Evolutionary conservation across 2,797 vertebrate species (phyloP).

Genomic region (Syndactyla subalaris): DNA sequence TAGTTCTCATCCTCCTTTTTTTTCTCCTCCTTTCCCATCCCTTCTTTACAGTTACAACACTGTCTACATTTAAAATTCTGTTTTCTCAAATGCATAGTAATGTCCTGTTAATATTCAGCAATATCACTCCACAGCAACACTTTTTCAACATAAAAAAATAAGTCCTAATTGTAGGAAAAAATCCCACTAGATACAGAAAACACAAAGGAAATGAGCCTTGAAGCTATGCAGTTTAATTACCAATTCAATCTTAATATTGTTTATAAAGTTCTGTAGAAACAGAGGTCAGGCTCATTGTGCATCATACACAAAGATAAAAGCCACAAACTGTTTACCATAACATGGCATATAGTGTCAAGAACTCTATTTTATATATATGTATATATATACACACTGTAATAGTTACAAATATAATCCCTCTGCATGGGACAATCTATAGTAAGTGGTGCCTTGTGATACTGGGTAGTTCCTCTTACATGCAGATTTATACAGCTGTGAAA

Average conservation of each 20-base stretch:
- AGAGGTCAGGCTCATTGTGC: not conserved
- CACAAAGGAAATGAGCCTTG: not conserved
- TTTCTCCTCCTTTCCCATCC: not conserved
- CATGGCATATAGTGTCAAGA: not conserved
- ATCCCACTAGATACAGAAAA: not conserved
- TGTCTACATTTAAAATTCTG: not conserved
- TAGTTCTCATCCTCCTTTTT: not conserved
- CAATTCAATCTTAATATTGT: not conserved
- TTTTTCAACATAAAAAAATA: not conserved
- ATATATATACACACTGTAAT: fast-evolving
- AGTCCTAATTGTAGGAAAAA: not conserved
- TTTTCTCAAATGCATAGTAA: not conserved
- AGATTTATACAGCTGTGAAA: not conserved
- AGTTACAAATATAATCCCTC: not conserved
- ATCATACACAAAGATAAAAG: not conserved
- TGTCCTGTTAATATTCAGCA: not conserved
- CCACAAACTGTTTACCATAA: not conserved
- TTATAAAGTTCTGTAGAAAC: not conserved
- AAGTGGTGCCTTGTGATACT: not conserved
- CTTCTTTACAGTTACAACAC: not conserved
- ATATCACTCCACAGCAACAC: not conserved
- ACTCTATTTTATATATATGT: not conserved
- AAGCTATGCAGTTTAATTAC: not conserved
- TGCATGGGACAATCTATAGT: not conserved
- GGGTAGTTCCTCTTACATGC: not conserved